Percentiles rank a stretch among this genome's conserved stretches.
phyloP scores from a whole-genome alignment of 2,888 invertebrate genomes.

The Lycia hirtaria region DNA sequence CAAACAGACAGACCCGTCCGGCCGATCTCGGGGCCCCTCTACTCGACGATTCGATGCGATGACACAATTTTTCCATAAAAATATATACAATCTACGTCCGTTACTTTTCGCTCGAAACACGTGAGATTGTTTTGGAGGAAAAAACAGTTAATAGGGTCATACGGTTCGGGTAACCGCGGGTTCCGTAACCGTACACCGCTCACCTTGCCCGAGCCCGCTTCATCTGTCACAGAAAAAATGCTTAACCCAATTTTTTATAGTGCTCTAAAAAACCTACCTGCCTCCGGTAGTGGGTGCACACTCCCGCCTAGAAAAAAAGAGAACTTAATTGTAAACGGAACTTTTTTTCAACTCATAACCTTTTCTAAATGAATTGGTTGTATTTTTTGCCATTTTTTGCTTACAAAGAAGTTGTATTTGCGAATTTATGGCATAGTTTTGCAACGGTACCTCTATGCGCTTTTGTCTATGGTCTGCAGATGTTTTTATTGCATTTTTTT shows the following conservation, averaged over 20 bases:
- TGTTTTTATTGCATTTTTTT: constrained; percentile 57
- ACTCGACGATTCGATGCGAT: constrained; percentile 30
- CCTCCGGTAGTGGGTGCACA: constrained; percentile 72
- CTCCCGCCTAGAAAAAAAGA: constrained; percentile 54
- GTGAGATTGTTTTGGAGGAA: constrained; percentile 62
- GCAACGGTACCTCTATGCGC: constrained; percentile 67
- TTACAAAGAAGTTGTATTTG: constrained; percentile 60
- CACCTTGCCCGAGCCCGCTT: constrained; percentile 76
- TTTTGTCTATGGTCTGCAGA: constrained; percentile 68
- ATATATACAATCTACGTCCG: constrained; percentile 36
- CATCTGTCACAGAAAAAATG: constrained; percentile 70
- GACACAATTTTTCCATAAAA: constrained; percentile 20
- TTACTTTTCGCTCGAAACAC: constrained; percentile 56
- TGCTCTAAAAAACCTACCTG: constrained; percentile 76
- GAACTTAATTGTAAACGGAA: constrained; percentile 69
- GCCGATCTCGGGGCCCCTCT: constrained; percentile 55
- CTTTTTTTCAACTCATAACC: constrained; percentile 52
- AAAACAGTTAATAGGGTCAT: constrained; percentile 78
- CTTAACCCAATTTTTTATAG: constrained; percentile 79
- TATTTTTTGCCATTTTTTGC: constrained; percentile 72
- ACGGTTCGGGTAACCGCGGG: constrained; percentile 66
- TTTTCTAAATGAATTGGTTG: constrained; percentile 51
- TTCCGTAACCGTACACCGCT: constrained; percentile 82
- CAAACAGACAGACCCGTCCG: constrained; percentile 59
- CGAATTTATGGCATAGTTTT: constrained; percentile 65